Conservation (phyloP, 1,140 invertebrate genomes). For the Pogonus chalceus region DNA sequence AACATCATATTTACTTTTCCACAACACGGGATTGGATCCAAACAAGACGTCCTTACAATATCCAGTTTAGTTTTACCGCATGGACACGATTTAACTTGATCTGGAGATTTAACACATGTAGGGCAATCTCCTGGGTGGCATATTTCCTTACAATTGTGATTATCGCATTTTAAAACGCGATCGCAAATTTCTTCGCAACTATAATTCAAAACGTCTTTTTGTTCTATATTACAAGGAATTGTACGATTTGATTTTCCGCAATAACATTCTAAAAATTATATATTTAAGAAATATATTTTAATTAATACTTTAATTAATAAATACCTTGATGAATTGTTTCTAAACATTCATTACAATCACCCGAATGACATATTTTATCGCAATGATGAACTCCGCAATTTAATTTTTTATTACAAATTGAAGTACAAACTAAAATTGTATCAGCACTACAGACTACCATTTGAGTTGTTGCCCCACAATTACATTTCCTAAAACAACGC, state of each 20-base stretch:
- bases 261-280: slow-evolving; percentile 11
- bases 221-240: slow-evolving; percentile 38
- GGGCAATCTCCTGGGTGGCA: slow-evolving; percentile 58
- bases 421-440: slow-evolving; percentile 58
- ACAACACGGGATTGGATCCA: slow-evolving; percentile 81
- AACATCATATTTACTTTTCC: slow-evolving; percentile 39
- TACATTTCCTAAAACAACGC: slow-evolving; percentile 54
- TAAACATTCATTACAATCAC: slow-evolving; percentile 37
- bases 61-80: slow-evolving; percentile 64
- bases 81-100: slow-evolving; percentile 63
- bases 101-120: slow-evolving; percentile 51
- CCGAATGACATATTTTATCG: slow-evolving; percentile 58
- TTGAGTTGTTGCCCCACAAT: slow-evolving; percentile 58
- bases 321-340: background rate
- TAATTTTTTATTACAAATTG: slow-evolving; percentile 57
- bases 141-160: slow-evolving; percentile 55
- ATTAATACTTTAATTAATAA: background rate
- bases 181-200: slow-evolving; percentile 57
- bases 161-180: slow-evolving; percentile 54
- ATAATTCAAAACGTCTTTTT: slow-evolving; percentile 32
- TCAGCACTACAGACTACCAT: slow-evolving; percentile 61
- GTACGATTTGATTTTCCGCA: slow-evolving; percentile 31
- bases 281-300: background rate
- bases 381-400: slow-evolving; percentile 69
- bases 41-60: slow-evolving; percentile 53